Percentiles rank a stretch among this genome's conserved stretches.
Conservation (phyloP, 2,797 vertebrate species). For the Spinus pinus region DNA sequence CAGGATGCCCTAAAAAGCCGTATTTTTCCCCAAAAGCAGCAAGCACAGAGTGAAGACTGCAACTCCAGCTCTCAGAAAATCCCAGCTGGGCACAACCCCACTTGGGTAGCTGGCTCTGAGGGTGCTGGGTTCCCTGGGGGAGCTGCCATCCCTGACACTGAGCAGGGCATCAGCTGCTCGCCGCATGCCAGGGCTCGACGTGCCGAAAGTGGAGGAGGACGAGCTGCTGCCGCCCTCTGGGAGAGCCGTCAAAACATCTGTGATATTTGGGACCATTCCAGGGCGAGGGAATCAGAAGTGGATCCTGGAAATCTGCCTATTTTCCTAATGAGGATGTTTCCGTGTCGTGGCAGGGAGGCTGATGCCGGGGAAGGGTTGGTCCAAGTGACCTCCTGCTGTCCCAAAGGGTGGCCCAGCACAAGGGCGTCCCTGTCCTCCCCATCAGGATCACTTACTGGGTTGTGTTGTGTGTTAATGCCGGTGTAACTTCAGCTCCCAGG, state of each 20-base stretch:
- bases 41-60: accelerated
- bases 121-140: not conserved
- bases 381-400: constrained; percentile 5
- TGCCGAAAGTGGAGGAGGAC: constrained; percentile 24
- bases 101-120: accelerated
- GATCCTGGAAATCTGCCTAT: constrained; percentile 63
- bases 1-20: not conserved
- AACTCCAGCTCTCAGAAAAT: not conserved
- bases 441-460: not conserved
- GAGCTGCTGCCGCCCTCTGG: constrained; percentile 56
- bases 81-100: not conserved
- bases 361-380: not conserved
- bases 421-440: not conserved
- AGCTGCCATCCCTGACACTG: not conserved
- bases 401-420: not conserved
- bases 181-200: not conserved
- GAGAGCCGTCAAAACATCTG: constrained; percentile 66
- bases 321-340: constrained; percentile 63
- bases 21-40: not conserved
- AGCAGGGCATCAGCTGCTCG: not conserved
- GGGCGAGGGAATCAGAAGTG: constrained; percentile 42
- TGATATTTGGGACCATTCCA: constrained; percentile 65
- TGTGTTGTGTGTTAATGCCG: not conserved
- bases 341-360: not conserved
- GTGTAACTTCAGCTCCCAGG: not conserved